These are phyloP conservation scores for Miltochrista miniata DNA, from an alignment of 2,888 invertebrate species.

Conservation along the genomic window DNA sequence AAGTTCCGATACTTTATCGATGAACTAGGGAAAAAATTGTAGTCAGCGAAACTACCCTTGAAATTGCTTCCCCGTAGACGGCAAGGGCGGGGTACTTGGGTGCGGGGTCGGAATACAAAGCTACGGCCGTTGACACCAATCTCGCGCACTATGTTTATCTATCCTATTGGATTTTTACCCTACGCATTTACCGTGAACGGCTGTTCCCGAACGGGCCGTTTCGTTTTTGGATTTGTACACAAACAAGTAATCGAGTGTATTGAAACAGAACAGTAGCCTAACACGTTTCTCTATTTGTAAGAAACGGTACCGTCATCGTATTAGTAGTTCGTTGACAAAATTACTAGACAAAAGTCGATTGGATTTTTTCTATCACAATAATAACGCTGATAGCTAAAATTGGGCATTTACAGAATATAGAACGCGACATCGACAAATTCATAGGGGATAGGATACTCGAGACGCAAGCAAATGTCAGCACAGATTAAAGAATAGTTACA, in stretches of 20 bases:
- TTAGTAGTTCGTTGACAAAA: no score
- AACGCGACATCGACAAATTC: not conserved
- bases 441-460: not conserved
- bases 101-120: slow-evolving; percentile 52
- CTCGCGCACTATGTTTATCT: slow-evolving; percentile 74
- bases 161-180: slow-evolving; percentile 73
- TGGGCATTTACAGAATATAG: not conserved
- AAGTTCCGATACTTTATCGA: slow-evolving; percentile 71
- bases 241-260: slow-evolving; percentile 35
- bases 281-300: not conserved
- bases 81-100: slow-evolving; percentile 39
- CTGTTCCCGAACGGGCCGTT: slow-evolving; percentile 62
- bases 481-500: no score
- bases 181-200: slow-evolving; percentile 62
- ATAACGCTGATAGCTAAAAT: no score
- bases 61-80: slow-evolving; percentile 67
- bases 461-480: slow-evolving; percentile 15
- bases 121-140: slow-evolving; percentile 80
- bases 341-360: no score
- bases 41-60: slow-evolving; percentile 68
- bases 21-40: slow-evolving; percentile 58
- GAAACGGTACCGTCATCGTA: not conserved
- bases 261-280: slow-evolving; percentile 4
- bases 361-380: no score
- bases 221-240: slow-evolving; percentile 60